phyloP scores from a whole-genome alignment of 2,113 vertebrate species.

The Rhombomys opimus region DNA sequence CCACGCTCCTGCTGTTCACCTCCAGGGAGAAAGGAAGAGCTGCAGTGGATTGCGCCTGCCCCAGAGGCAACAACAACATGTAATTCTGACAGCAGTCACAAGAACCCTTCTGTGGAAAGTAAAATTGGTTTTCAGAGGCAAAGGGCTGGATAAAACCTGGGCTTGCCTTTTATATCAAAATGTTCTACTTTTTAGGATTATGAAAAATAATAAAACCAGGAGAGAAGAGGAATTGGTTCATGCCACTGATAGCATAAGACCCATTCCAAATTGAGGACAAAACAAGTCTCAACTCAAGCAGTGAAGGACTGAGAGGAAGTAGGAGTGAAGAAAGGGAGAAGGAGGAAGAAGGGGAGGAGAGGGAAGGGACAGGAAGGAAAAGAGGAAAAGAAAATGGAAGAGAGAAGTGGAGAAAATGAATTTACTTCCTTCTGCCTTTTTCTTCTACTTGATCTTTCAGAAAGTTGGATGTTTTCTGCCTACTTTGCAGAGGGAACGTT shows the following conservation, averaged over 20 bases:
- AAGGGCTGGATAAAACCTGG: background rate
- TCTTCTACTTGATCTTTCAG: background rate
- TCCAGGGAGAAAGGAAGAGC: background rate
- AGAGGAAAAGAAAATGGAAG: background rate
- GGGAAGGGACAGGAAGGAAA: background rate
- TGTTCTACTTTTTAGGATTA: background rate
- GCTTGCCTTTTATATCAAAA: background rate
- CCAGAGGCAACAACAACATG: background rate
- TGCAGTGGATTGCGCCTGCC: rapidly evolving
- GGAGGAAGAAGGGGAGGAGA: background rate
- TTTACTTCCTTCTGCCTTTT: background rate
- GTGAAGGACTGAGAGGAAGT: background rate
- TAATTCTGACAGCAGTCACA: background rate
- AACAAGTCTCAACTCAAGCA: background rate
- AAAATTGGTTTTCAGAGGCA: background rate
- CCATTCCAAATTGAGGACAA: background rate
- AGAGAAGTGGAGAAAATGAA: background rate
- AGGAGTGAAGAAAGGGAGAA: no score
- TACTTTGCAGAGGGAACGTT: background rate
- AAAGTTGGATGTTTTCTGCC: background rate
- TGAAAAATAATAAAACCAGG: background rate
- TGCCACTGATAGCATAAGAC: rapidly evolving
- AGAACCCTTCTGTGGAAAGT: background rate
- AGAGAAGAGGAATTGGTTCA: background rate
- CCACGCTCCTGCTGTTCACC: background rate